Base-by-base conservation (phyloP, 1,140 invertebrate species). In the Pseudoatta argentina region DNA sequence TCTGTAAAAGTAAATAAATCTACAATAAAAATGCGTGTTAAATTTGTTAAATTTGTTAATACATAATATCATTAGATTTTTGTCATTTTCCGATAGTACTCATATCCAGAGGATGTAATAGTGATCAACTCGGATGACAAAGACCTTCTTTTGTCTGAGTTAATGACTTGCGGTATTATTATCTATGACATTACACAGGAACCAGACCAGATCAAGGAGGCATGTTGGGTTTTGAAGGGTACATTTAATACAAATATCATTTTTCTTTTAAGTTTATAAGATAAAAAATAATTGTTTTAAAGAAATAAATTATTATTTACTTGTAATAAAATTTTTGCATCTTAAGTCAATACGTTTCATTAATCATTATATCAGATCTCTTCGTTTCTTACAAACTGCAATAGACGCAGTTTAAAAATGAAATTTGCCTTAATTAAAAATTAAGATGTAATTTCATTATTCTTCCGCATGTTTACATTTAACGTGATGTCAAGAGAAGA, bases 111-210 rank as follows among this genome's bases (percentile, higher is more conserved):
- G 18, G 72, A 91, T 24, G 86, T 92, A 12, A 63, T 30, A 1
- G 86, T 89, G 59, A 88, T 93, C 76, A 85, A 78, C 6, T 5
- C 73, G 7, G 51, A 71, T 5, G 73, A 94, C 51, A 79, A 85
- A 21, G 86, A 89, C 2, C 34, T 59, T 1, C 85, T 94, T 7
- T 48, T 93, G 21, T 34, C 77, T 6, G 89, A 93, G 21, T 59
- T 94, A 27, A 90, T 92, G 77, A 92, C 88, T 24, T 95, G 94
- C 82, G 91, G 92, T 30, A 86, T 92, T 48, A 87, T 95, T 44
- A 93, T 95, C 86, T 95, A 94, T 81, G 94, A 95, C 30, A 93
- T 95, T 61, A 93, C 92, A 14, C 64, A 89, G 27, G 89, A 94
- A 51, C 34, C 87, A 8, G 55, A 69, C 12, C 91, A 93, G 64